Evolutionary conservation across 1,140 invertebrate genomes (phyloP).

Genomic region (Melipona quadrifasciata): DNA sequence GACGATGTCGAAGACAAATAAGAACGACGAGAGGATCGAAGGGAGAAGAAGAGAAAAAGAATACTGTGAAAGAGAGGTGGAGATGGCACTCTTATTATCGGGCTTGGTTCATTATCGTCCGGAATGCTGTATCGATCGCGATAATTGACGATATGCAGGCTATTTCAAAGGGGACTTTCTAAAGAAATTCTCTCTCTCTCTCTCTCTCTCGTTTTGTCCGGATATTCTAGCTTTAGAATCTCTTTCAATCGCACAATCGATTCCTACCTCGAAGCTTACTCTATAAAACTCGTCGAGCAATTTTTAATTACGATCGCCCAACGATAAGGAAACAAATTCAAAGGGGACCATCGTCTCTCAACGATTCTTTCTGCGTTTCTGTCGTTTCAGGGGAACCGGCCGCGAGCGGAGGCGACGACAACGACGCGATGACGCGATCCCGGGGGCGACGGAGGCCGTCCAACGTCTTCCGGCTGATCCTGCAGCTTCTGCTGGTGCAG

Average conservation of each 20-base stretch:
- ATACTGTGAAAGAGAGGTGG: slow-evolving; percentile 3
- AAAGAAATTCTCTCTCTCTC: neutral
- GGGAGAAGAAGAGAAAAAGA: neutral
- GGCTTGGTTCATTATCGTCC: slow-evolving; percentile 31
- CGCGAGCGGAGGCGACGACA: slow-evolving; percentile 13
- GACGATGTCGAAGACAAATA: slow-evolving; percentile 11
- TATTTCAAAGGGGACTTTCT: neutral
- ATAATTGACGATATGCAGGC: slow-evolving; percentile 13
- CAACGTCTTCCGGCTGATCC: slow-evolving; percentile 54
- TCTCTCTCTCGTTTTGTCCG: neutral
- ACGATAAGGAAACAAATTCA: neutral
- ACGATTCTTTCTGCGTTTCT: neutral
- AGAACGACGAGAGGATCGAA: neutral
- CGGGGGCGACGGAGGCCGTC: slow-evolving; percentile 55
- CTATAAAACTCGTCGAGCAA: neutral
- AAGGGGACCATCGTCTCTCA: neutral
- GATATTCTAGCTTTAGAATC: neutral
- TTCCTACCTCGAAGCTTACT: neutral
- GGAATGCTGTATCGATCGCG: slow-evolving; percentile 23
- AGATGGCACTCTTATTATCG: slow-evolving; percentile 15
- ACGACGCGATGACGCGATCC: slow-evolving; percentile 71
- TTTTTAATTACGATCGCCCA: neutral
- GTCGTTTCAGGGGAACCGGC: slow-evolving; percentile 61
- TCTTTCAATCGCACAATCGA: neutral
- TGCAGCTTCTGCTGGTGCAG: slow-evolving; percentile 64